phyloP scores from a whole-genome alignment of 2,888 invertebrate species.

The Scotopteryx bipunctaria region DNA sequence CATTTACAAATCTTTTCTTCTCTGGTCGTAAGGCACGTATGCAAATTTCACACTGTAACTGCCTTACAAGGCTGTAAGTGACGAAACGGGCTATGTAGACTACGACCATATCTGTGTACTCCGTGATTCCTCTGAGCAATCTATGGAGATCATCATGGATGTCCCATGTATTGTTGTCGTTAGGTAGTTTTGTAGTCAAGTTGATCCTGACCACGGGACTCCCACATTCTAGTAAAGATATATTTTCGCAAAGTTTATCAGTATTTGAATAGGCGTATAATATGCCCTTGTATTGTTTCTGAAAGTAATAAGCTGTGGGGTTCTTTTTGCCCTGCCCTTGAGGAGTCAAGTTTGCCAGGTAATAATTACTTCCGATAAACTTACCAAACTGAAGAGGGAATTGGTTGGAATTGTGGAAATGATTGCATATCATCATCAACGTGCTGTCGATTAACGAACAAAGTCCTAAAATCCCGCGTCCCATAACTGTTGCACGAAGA shows the following conservation, averaged over 20 bases:
- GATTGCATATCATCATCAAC: background rate
- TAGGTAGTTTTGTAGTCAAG: constrained; percentile 1
- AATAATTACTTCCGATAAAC: background rate
- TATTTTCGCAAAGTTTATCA: too few species aligned
- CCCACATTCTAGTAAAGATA: background rate
- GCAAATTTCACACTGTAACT: constrained; percentile 1
- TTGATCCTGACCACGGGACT: constrained; percentile 5
- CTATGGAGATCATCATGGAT: background rate
- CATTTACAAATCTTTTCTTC: background rate
- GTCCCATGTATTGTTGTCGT: background rate
- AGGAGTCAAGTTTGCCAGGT: constrained; percentile 5
- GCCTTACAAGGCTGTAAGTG: background rate
- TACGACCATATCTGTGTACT: background rate
- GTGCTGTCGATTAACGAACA: constrained; percentile 11
- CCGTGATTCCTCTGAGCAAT: background rate
- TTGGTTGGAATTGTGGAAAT: background rate
- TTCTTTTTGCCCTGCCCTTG: background rate
- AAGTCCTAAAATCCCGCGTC: constrained; percentile 1
- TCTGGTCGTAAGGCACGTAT: background rate
- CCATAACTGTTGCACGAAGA: background rate
- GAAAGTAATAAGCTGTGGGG: background rate
- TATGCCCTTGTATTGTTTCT: background rate
- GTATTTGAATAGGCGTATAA: too few species aligned
- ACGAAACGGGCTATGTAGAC: constrained; percentile 5
- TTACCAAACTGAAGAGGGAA: constrained; percentile 1